Base-by-base conservation (phyloP, 2,888 invertebrate species). In the Euplexia lucipara region DNA sequence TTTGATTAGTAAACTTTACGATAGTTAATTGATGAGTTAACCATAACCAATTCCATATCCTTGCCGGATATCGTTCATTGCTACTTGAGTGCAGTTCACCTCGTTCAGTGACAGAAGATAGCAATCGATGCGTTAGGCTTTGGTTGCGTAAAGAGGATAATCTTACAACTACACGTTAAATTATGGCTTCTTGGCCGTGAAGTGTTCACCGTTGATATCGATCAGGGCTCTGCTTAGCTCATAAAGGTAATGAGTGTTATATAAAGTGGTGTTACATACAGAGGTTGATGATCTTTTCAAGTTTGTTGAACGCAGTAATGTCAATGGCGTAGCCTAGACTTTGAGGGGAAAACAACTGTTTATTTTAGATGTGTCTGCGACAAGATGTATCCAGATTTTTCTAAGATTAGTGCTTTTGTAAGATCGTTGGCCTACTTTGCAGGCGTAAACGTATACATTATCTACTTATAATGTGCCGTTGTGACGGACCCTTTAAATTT, bases 211-310 rank as follows among this genome's bases (percentile, higher is more conserved):
- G 72, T 71, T 77, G 78, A 64, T 71, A 57, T 77, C 20, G 56
- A 72, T 71, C 77, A 61, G 64, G 54, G 37, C 22, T 70, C 45
- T 22, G 12, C 76, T 70, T 35, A 49, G 2, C 42, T 77, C 51
- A 62, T 53, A 39, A 44, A 62, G 14, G 56, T 71, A 49, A 58
- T 34, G 18, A 70, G 9, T 71, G 18, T 70, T 62, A 70, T 14
- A 56, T 76, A 76, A 76, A 56, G 37, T 34, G 12, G 18, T 39
- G 20, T 73, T 47, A 65, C 45, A 56, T 26, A 41, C 39, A 9
- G 20, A 66, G 74, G 74, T 67, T 65, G 74, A 73, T 34, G 67
- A 67, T 73, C 74, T 65, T 18, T 66, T 39, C 42, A 68, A 69
- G 69, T 69, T 69, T 69, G 69, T 68, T 69, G 68, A 69, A 69